Evolutionary conservation across 2,888 invertebrate genomes (phyloP).

Genomic region (Auanema sp.): DNA sequence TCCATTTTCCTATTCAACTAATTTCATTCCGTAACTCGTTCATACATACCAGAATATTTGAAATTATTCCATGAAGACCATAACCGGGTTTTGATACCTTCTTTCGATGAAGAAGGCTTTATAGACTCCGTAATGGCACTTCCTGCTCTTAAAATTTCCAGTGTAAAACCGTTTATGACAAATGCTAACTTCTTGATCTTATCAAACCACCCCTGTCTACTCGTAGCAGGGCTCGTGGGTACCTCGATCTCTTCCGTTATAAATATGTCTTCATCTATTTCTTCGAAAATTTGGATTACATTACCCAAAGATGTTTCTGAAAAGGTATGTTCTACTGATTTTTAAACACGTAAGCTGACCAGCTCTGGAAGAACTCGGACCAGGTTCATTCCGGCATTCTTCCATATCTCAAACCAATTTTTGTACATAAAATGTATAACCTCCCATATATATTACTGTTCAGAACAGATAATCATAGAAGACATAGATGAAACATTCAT

Average conservation of each 20-base stretch:
- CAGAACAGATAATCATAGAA: constrained; percentile 4
- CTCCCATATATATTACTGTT: not conserved
- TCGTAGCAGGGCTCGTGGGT: not conserved
- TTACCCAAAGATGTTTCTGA: too few species aligned
- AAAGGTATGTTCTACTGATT: too few species aligned
- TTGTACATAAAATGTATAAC: not conserved
- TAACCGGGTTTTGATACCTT: constrained; percentile 29
- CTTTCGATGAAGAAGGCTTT: constrained; percentile 10
- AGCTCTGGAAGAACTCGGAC: too few species aligned
- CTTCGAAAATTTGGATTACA: not conserved
- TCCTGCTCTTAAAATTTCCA: constrained; percentile 9
- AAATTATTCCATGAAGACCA: constrained; percentile 44
- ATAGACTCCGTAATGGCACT: constrained; percentile 5
- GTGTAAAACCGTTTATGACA: too few species aligned
- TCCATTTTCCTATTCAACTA: constrained; percentile 30
- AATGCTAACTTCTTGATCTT: too few species aligned
- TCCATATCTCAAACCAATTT: too few species aligned
- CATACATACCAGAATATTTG: constrained; percentile 35
- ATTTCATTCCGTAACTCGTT: not conserved
- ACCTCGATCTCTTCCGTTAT: not conserved
- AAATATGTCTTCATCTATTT: not conserved
- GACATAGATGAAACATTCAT: constrained; percentile 9
- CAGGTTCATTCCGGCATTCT: too few species aligned
- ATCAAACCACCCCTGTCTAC: not conserved
- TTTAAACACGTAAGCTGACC: too few species aligned